Percentiles rank a stretch among this genome's conserved stretches.
Evolutionary conservation across 2,797 vertebrate species (phyloP).

Genomic region (Typhlichthys subterraneus): DNA sequence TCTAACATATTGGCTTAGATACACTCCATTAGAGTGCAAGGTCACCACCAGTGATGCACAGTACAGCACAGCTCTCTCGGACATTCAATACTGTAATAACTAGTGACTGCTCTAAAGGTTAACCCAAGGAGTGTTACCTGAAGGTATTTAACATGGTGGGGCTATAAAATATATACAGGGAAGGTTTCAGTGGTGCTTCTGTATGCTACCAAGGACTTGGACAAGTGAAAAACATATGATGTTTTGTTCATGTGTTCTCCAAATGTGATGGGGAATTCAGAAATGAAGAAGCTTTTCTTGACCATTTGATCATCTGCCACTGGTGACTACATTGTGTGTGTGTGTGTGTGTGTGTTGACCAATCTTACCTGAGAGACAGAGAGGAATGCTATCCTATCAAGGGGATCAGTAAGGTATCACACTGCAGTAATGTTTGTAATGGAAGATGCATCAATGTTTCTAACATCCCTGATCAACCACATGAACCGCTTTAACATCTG

Average conservation of each 20-base stretch:
- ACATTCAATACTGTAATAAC: no score
- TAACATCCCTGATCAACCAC: constrained; percentile 17
- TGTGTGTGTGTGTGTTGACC: constrained; percentile 14
- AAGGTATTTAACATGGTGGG: constrained; percentile 5
- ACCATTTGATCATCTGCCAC: constrained; percentile 2
- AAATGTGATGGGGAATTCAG: neutral
- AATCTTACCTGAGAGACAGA: constrained; percentile 31
- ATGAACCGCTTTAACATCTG: constrained; percentile 45
- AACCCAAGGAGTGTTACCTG: neutral
- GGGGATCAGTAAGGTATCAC: constrained; percentile 30
- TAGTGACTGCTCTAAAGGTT: neutral
- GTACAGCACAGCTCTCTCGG: no score
- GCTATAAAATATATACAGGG: neutral
- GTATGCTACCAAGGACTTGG: neutral
- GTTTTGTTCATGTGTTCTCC: neutral
- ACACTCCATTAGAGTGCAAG: no score
- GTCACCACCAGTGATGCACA: no score
- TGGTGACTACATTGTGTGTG: neutral
- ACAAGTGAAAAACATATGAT: no score
- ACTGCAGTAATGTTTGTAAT: constrained; percentile 18
- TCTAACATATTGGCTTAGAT: no score
- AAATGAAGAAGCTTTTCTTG: constrained; percentile 11
- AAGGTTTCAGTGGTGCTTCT: neutral
- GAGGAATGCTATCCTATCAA: constrained; percentile 37
- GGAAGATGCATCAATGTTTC: constrained; percentile 42